Evolutionary conservation across 2,113 vertebrate genomes (phyloP), one percentile per base, ranked within the genome.

Genomic region (Xiphophorus hellerii): DNA sequence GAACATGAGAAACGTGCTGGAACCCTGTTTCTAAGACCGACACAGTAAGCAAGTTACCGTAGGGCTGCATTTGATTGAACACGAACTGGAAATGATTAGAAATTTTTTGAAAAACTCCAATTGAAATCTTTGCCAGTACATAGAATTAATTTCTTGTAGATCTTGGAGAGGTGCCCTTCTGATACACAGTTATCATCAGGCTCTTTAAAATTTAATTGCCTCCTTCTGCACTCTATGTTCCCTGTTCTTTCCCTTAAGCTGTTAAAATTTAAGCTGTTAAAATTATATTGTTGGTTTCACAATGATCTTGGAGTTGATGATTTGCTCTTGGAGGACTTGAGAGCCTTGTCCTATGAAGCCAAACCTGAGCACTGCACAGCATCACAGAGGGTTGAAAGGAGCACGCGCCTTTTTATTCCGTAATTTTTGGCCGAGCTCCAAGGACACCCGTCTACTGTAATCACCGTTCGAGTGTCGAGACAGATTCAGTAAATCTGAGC

Each of bases 231-330:
- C 69, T 73, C 12, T 11, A 20, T 73, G 71, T 76, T 77, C 69
- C 54, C 48, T 51, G 54, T 61, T 84, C 69, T 76, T 84, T 78
- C 4, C 5, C 7, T 29, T n/a, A 48, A 78, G 62, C 75, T 78
- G 48, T 76, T 90, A 79, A 84, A 84, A 84, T 73, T 29, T n/a
- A 48, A 78, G 62, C 75, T 78, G 48, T 76, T 90, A 79, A 84
- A 84, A 84, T 73, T 73, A 83, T 71, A 81, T 63, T 76, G 81
- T 81, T 74, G 66, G 54, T 73, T 83, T 80, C 65, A 77, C 62
- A 88, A 85, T 71, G 54, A 77, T 88, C 60, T 61, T 74, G 0
- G 13, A 74, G 72, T 64, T 73, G 83, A 68, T 87, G 83, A 87
- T 84, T 85, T 75, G 79, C 74, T 81, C 70, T 84, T 74, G 60